phyloP scores from a whole-genome alignment of 1,140 invertebrate genomes.

The Nasonia vitripennis region DNA sequence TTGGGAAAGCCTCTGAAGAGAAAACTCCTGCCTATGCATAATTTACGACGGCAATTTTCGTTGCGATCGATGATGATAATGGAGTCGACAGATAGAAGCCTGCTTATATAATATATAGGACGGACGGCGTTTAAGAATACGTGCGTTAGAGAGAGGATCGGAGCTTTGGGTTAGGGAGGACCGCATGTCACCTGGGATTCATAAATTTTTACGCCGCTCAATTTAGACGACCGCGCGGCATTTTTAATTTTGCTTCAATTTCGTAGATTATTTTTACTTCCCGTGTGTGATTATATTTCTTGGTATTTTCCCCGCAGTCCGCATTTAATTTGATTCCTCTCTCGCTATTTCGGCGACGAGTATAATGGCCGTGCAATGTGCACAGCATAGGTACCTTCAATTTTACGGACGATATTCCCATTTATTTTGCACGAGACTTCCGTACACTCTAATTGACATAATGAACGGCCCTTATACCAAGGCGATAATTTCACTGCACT shows the following conservation, averaged over 20 bases:
- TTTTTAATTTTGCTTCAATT: not conserved
- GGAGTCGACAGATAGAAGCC: not conserved
- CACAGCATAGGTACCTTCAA: not conserved
- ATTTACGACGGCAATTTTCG: not conserved
- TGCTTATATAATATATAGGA: too few species aligned
- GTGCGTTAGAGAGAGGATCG: not conserved
- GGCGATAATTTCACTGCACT: slow-evolving; percentile 18
- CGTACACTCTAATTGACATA: slow-evolving; percentile 28
- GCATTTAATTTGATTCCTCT: not conserved
- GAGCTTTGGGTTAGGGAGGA: not conserved
- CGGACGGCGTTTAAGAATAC: too few species aligned
- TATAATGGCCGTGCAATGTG: not conserved
- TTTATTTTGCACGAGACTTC: slow-evolving; percentile 17
- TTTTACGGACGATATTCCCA: slow-evolving; percentile 31
- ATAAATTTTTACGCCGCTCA: not conserved
- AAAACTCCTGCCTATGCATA: not conserved
- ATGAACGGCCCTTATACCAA: slow-evolving; percentile 16
- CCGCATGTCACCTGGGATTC: not conserved
- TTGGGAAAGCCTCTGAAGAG: not conserved
- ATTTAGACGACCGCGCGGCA: not conserved
- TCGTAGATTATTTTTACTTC: too few species aligned
- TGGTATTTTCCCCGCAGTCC: not conserved
- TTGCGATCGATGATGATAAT: not conserved
- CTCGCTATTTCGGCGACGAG: not conserved
- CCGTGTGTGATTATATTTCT: not conserved